These are phyloP conservation scores for Periphyllus acericola DNA, from an alignment of 2,888 invertebrate genomes.

Conservation along the genomic window DNA sequence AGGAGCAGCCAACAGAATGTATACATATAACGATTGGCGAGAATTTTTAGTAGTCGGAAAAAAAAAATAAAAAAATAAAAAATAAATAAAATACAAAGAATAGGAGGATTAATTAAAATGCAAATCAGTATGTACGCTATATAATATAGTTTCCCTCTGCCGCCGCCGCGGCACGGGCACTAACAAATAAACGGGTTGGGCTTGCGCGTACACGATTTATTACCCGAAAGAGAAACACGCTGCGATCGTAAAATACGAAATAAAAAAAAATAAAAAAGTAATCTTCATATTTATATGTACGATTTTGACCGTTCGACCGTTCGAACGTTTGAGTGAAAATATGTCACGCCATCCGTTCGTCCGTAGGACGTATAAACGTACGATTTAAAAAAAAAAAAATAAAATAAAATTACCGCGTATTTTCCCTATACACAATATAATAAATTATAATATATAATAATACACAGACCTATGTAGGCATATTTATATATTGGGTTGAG, in stretches of 20 bases:
- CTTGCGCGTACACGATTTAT: conserved; percentile 46
- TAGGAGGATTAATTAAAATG: conserved; percentile 59
- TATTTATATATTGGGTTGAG: neutral
- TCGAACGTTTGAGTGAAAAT: conserved; percentile 5
- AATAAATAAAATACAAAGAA: conserved; percentile 46
- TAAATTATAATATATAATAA: too few species aligned
- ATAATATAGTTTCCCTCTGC: conserved; percentile 32
- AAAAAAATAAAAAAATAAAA: conserved; percentile 40
- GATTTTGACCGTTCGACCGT: neutral
- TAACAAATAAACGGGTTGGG: conserved; percentile 52
- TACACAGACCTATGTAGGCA: neutral
- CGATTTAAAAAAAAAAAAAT: too few species aligned
- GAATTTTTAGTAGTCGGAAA: conserved; percentile 46
- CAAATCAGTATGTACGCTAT: conserved; percentile 44
- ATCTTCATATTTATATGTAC: conserved; percentile 39
- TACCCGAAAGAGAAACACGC: conserved; percentile 47
- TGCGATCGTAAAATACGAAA: conserved; percentile 48
- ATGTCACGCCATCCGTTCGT: conserved; percentile 17
- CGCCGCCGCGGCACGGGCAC: neutral
- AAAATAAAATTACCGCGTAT: neutral
- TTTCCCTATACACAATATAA: neutral
- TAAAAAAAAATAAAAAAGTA: conserved; percentile 31
- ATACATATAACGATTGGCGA: conserved; percentile 46
- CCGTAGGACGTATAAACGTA: neutral
- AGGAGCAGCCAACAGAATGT: conserved; percentile 36